A percentile compares a stretch with the other conserved stretches of the same genome.
Conservation (phyloP, 2,113 vertebrate genomes). For the Myocastor coypus region DNA sequence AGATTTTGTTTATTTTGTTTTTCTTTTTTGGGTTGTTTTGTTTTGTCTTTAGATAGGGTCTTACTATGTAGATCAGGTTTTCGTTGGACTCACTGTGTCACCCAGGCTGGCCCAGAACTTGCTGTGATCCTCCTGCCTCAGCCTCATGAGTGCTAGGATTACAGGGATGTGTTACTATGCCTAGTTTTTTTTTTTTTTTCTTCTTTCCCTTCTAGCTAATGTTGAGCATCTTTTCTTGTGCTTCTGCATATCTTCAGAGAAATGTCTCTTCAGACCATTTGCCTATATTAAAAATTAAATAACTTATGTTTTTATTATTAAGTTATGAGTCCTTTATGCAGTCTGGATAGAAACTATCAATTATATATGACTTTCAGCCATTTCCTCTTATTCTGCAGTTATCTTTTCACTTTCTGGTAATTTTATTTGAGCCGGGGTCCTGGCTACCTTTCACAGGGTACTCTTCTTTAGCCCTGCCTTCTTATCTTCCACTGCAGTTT, state of each 20-base stretch:
- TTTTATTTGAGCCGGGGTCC: not conserved
- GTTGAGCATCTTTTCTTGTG: conserved; percentile 23
- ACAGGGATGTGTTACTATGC: not conserved
- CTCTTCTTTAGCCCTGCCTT: not conserved
- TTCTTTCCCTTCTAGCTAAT: not conserved
- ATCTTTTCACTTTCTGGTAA: not conserved
- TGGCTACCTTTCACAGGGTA: not conserved
- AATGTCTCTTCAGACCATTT: conserved; percentile 42
- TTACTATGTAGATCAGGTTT: not conserved
- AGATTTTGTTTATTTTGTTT: not conserved
- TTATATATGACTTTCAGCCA: conserved; percentile 12
- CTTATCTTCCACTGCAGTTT: conserved; percentile 35
- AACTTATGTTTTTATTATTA: conserved; percentile 39
- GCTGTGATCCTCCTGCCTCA: not conserved
- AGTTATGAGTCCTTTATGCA: conserved; percentile 26
- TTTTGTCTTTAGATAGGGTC: not conserved
- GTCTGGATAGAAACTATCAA: not conserved
- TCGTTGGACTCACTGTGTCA: not conserved
- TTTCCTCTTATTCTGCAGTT: not conserved
- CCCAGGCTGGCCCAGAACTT: not conserved
- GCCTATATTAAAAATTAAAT: conserved; percentile 36
- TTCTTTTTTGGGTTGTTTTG: not conserved
- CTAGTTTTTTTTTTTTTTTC: not conserved
- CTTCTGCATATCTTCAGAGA: conserved; percentile 38
- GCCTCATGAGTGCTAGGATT: not conserved